Evolutionary conservation across 2,113 vertebrate species (phyloP), one percentile per base, ranked within the genome.

Genomic region (Poeciliopsis prolifica): DNA sequence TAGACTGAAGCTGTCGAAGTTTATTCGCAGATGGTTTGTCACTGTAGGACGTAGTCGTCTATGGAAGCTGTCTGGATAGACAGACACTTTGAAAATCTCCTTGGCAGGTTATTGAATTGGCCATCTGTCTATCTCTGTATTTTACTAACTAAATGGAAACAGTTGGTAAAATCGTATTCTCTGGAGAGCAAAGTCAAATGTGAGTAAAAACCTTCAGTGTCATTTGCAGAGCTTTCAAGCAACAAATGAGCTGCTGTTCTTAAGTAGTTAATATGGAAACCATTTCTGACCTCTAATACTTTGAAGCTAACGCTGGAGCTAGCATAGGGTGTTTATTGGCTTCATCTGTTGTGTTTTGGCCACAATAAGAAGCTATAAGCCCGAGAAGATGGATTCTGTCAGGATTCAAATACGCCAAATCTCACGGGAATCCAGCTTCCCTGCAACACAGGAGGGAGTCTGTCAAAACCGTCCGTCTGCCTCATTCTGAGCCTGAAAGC

Each of bases 1-100:
- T 3, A 71, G 58, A 60, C 26, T 61, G 33, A 61, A 40, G 58
- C 35, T 42, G 69, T 70, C 58, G n/a, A 29, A 71, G 35, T 61
- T 42, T 33, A 61, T 28, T 17, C 54, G 28, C 13, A 42, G 54
- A 61, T 37, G 33, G 54, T 61, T 61, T 40, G 24, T 71, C 35
- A 60, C 30, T 15, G 51, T 61, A 58, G 68, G 54, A 58, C 3
- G 24, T 26, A 70, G 31, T 5, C 14, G 1, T 61, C 51, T 58
- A 58, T 37, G 24, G 31, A 70, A 70, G 35, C 54, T 19, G n/a
- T 35, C n/a, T 60, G 44, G 51, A 26, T 35, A 58, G 51, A 54
- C 51, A 35, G 68, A n/a, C 29, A 58, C 22, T 35, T 70, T 58
- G 6, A 60, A 26, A 26, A 70, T 40, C 10, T 31, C 4, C 30